Evolutionary conservation across 92 coral and sea anemone genomes (phyloP).

Genomic region (Parazoanthus swiftii): DNA sequence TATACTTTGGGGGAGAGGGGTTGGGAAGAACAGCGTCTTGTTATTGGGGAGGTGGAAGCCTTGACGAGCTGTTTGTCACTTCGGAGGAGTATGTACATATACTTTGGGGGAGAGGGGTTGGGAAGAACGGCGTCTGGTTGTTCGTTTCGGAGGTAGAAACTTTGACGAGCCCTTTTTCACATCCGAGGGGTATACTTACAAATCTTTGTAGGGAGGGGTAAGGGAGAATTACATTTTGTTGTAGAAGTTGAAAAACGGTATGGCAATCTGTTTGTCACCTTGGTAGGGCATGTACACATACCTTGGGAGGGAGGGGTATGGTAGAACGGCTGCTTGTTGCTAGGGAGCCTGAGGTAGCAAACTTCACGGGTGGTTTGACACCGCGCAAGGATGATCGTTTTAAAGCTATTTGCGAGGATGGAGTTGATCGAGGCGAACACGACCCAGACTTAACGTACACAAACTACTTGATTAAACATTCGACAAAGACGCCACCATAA

Average conservation of each 20-base stretch:
- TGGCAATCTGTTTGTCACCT: conserved; percentile 48
- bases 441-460: background rate
- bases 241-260: conserved; percentile 41
- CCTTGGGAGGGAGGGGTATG: background rate
- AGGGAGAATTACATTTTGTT: conserved; percentile 43
- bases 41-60: conserved; percentile 51
- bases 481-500: too few relatives aligned
- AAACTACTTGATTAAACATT: too few relatives aligned
- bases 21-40: conserved; percentile 42
- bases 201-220: background rate
- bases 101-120: background rate
- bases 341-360: conserved; percentile 46
- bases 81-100: conserved; percentile 28
- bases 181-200: conserved; percentile 21
- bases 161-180: conserved; percentile 50
- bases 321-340: conserved; percentile 44
- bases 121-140: conserved; percentile 42
- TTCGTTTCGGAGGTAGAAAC: too few relatives aligned
- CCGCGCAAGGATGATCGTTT: conserved; percentile 21
- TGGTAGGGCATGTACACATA: conserved; percentile 17
- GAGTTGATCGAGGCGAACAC: background rate
- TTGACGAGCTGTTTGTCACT: conserved; percentile 51
- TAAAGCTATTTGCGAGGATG: background rate
- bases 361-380: conserved; percentile 39
- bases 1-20: background rate